Percentiles rank a stretch among this genome's conserved stretches.
Conservation (phyloP, 2,888 invertebrate genomes). For the Plagiodera versicolora region DNA sequence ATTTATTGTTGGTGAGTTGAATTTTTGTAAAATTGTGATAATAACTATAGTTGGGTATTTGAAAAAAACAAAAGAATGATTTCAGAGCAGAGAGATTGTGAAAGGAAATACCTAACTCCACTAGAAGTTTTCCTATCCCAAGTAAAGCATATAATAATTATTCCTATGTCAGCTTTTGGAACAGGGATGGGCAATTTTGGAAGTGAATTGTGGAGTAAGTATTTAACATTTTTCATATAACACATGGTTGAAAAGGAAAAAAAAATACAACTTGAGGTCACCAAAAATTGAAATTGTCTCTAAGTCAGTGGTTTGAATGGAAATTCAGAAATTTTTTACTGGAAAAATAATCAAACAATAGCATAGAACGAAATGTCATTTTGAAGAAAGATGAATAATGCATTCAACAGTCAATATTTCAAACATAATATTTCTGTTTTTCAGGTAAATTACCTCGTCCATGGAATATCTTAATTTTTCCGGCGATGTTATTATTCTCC, state of each 20-base stretch:
- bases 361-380: no score
- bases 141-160: conserved; percentile 34
- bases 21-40: not conserved
- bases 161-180: conserved; percentile 36
- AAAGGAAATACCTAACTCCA: conserved; percentile 35
- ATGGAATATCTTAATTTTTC: conserved; percentile 38
- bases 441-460: conserved; percentile 29
- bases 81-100: conserved; percentile 34
- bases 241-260: no score
- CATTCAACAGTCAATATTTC: no score
- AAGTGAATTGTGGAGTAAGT: conserved; percentile 36
- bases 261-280: no score
- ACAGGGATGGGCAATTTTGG: conserved; percentile 38
- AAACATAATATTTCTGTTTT: no score
- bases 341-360: no score
- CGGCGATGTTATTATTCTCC: conserved; percentile 32
- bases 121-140: conserved; percentile 35
- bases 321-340: no score
- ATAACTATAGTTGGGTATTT: not conserved
- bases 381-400: no score
- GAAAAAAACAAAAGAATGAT: conserved; percentile 3
- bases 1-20: conserved; percentile 32
- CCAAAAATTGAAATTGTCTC: no score
- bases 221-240: not conserved
- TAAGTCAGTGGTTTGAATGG: no score